These are phyloP conservation scores for Cecidostiba fungosa DNA, from an alignment of 2,888 invertebrate species.

Conservation along the genomic window DNA sequence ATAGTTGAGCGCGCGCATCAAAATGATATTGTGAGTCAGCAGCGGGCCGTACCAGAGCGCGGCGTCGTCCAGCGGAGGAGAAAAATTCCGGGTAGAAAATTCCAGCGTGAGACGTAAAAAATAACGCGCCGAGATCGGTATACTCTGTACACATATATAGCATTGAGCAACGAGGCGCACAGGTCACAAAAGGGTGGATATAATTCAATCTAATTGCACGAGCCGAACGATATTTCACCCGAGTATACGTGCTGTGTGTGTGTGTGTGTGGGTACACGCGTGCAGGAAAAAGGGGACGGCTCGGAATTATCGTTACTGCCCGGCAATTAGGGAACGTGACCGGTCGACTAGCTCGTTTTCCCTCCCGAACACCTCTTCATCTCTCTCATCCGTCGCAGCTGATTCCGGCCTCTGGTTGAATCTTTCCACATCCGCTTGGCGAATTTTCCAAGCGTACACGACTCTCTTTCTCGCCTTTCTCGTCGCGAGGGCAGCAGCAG, in stretches of 20 bases:
- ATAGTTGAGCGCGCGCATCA: slow-evolving; percentile 35
- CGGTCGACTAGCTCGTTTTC: slow-evolving; percentile 66
- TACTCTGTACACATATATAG: neutral
- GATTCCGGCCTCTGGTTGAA: neutral
- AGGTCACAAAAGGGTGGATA: slow-evolving; percentile 48
- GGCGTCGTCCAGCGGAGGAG: neutral
- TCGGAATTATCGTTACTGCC: slow-evolving; percentile 63
- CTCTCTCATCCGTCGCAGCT: too few species aligned
- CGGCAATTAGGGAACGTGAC: slow-evolving; percentile 77
- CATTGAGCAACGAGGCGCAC: slow-evolving; percentile 30
- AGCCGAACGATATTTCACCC: slow-evolving; percentile 48
- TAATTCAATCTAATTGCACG: slow-evolving; percentile 58
- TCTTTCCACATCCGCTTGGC: neutral
- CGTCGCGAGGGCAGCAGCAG: neutral
- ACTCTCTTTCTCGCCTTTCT: too few species aligned
- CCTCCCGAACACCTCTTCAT: too few species aligned
- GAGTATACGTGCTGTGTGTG: too few species aligned
- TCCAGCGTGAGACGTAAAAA: slow-evolving; percentile 55
- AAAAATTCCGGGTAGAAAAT: slow-evolving; percentile 44
- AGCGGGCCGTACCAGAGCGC: neutral
- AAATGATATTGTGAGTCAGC: slow-evolving; percentile 54
- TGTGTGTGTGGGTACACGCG: neutral
- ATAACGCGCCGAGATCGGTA: slow-evolving; percentile 1
- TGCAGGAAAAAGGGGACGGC: slow-evolving; percentile 2
- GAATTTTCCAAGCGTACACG: neutral